phyloP scores from a whole-genome alignment of 2,797 vertebrate genomes.

The Neopelma chrysocephalum region DNA sequence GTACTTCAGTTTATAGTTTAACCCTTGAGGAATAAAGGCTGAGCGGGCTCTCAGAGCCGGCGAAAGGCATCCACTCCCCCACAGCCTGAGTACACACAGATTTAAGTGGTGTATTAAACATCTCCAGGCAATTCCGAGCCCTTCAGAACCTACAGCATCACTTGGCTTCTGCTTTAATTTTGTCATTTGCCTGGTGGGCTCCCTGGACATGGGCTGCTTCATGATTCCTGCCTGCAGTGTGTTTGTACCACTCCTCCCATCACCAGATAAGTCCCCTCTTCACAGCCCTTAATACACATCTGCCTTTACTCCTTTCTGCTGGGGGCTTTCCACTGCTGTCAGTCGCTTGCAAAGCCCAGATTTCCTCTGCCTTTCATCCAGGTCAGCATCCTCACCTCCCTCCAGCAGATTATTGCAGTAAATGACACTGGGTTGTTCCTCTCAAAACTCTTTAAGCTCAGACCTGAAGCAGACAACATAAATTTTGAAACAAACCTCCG shows the following conservation, averaged over 20 bases:
- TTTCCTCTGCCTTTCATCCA: not conserved
- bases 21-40: slow-evolving; percentile 30
- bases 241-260: not conserved
- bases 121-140: not conserved
- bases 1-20: slow-evolving; percentile 36
- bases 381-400: not conserved
- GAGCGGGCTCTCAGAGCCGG: not conserved
- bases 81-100: not conserved
- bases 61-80: not conserved
- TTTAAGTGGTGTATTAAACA: not conserved
- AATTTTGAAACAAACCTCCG: not conserved
- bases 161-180: not conserved
- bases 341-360: not conserved
- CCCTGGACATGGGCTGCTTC: not conserved
- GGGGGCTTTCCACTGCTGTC: not conserved
- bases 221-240: accelerated
- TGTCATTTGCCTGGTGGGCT: not conserved
- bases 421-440: not conserved
- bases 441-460: not conserved
- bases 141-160: not conserved
- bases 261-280: accelerated
- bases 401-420: not conserved
- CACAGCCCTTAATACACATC: not conserved
- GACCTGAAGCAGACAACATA: not conserved
- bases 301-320: not conserved